These are phyloP conservation scores for Iguana delicatissima DNA, from an alignment of 2,797 vertebrate genomes.

Conservation along the genomic window DNA sequence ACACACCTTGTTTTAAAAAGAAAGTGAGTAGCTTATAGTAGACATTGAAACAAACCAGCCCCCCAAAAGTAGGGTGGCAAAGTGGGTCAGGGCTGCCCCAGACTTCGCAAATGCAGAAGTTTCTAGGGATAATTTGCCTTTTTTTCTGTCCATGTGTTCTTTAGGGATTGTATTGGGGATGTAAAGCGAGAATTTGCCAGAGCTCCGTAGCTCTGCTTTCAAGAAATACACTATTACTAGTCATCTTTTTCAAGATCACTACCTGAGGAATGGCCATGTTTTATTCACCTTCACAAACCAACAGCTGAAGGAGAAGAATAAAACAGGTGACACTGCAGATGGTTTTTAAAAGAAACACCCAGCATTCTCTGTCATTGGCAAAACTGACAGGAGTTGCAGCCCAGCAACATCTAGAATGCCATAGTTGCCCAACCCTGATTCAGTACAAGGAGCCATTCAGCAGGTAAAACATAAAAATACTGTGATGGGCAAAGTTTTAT, in stretches of 20 bases:
- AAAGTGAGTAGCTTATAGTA: too few relatives aligned
- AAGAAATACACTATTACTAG: neutral
- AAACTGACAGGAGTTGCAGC: too few relatives aligned
- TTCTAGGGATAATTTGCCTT: neutral
- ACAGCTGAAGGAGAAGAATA: neutral
- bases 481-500: neutral
- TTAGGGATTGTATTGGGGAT: neutral
- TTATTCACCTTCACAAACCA: neutral
- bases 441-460: neutral
- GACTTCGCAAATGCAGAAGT: neutral
- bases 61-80: too few relatives aligned
- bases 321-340: neutral
- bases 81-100: neutral
- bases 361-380: too few relatives aligned
- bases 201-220: neutral
- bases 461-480: neutral
- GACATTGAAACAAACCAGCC: too few relatives aligned
- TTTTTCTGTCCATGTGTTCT: neutral
- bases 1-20: too few relatives aligned
- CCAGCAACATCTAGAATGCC: too few relatives aligned
- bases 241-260: neutral
- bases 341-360: too few relatives aligned
- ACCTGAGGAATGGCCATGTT: neutral
- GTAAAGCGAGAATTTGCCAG: neutral
- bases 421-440: too few relatives aligned